Percentiles rank a stretch among this genome's conserved stretches.
Evolutionary conservation across 2,888 invertebrate species (phyloP).

Genomic region (Dromius quadrimaculatus): DNA sequence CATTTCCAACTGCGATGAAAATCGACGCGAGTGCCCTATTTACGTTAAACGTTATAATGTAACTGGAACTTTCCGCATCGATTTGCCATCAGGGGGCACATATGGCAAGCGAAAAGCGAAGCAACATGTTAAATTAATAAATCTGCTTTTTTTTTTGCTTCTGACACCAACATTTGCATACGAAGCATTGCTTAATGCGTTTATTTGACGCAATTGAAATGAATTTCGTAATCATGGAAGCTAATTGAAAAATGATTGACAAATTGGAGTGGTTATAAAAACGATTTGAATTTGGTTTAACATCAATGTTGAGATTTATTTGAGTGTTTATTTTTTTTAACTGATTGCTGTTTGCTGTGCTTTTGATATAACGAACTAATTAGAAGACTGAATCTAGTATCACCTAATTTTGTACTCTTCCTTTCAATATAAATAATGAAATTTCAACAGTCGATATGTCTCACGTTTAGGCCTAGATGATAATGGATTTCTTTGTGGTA

Average conservation of each 20-base stretch:
- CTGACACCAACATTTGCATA: slow-evolving; percentile 11
- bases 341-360: no score
- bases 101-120: slow-evolving; percentile 3
- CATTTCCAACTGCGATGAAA: no score
- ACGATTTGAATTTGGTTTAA: not conserved
- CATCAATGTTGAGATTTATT: not conserved
- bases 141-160: slow-evolving; percentile 29
- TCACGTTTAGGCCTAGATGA: no score
- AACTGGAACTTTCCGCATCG: slow-evolving; percentile 2
- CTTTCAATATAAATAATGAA: no score
- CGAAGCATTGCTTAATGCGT: slow-evolving; percentile 1
- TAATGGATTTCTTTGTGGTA: no score
- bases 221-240: slow-evolving; percentile 23
- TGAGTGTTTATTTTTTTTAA: no score
- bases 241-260: slow-evolving; percentile 7
- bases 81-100: slow-evolving; percentile 14
- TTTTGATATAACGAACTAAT: no score
- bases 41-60: no score
- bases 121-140: slow-evolving; percentile 42
- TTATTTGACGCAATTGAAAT: slow-evolving; percentile 31
- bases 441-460: no score
- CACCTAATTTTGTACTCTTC: no score
- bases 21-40: no score
- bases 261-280: not conserved
- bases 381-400: no score